Evolutionary conservation across 1,140 invertebrate genomes (phyloP).

Genomic region (Polypedilum pembai): DNA sequence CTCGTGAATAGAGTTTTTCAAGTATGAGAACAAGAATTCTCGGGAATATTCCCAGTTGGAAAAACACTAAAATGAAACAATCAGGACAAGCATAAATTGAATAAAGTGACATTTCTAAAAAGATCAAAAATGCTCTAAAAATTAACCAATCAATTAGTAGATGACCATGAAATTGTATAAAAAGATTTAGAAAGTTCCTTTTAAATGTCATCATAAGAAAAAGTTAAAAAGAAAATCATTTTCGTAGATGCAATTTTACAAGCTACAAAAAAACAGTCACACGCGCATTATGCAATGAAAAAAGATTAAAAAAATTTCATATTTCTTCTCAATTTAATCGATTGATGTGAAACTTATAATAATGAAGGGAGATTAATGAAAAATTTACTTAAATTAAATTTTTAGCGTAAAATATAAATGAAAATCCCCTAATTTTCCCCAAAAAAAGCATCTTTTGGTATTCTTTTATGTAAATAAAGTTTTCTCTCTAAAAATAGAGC

Average conservation of each 20-base stretch:
- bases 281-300: too few relatives aligned
- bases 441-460: background rate
- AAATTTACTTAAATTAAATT: conserved; percentile 27
- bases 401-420: conserved; percentile 24
- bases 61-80: too few relatives aligned
- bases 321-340: background rate
- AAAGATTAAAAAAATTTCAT: background rate
- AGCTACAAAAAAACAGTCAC: background rate
- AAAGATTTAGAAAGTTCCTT: background rate
- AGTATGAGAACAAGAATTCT: too few relatives aligned
- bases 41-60: too few relatives aligned
- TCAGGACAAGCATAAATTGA: too few relatives aligned
- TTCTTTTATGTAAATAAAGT: background rate
- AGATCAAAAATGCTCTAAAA: too few relatives aligned
- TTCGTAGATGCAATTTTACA: background rate
- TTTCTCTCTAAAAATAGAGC: background rate
- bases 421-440: background rate
- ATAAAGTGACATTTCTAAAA: too few relatives aligned
- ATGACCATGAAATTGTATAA: background rate
- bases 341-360: conserved; percentile 1
- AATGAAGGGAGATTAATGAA: background rate
- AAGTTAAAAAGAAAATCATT: background rate
- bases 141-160: background rate
- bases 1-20: too few relatives aligned
- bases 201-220: background rate